phyloP scores from a whole-genome alignment of 2,888 invertebrate species.

The Calameuta idolon region DNA sequence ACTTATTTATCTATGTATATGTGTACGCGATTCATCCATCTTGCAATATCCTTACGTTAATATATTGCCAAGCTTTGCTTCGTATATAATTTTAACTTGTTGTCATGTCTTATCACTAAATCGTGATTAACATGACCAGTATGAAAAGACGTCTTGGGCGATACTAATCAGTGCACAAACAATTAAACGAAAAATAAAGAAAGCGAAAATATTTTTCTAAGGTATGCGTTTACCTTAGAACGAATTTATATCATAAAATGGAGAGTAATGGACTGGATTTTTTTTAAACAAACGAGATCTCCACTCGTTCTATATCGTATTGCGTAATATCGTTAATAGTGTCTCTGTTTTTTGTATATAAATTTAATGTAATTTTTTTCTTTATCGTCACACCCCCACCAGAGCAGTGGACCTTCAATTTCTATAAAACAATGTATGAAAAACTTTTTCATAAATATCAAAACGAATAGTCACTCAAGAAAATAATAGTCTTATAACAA shows the following conservation, averaged over 20 bases:
- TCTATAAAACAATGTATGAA: not conserved
- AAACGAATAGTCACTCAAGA: not conserved
- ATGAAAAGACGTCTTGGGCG: not conserved
- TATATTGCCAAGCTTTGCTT: not conserved
- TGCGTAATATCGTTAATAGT: not conserved
- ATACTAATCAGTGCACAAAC: not conserved
- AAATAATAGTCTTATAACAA: not conserved
- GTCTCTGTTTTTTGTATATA: not conserved
- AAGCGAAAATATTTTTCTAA: not conserved
- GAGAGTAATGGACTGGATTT: not conserved
- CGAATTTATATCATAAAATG: not conserved
- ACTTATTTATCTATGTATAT: not conserved
- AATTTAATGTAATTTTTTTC: not conserved
- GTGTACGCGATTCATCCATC: not conserved
- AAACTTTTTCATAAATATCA: not conserved
- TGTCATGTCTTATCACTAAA: not conserved
- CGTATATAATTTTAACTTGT: not conserved
- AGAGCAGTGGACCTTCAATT: not conserved
- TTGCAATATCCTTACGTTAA: not conserved
- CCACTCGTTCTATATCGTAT: not conserved
- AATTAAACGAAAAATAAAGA: not conserved
- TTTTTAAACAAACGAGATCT: not conserved
- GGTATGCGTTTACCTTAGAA: not conserved
- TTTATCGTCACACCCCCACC: not conserved
- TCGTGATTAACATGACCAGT: not conserved